phyloP scores from a whole-genome alignment of 2,113 vertebrate genomes.

The Nycticorax nycticorax region DNA sequence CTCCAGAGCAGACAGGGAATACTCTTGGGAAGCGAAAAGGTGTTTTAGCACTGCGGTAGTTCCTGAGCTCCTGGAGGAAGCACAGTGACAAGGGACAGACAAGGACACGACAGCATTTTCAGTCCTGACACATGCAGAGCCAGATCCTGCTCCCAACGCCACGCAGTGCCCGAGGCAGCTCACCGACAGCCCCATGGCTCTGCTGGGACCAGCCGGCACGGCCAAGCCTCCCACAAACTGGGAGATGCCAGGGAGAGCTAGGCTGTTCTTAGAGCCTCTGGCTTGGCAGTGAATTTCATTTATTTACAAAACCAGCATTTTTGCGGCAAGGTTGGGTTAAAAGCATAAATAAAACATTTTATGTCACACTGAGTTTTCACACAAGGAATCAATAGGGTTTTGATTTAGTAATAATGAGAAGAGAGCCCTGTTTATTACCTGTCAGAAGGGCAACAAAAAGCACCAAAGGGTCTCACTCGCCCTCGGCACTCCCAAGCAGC shows the following conservation, averaged over 20 bases:
- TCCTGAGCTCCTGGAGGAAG: neutral
- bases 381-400: constrained; percentile 19
- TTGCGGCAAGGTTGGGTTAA: neutral
- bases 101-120: neutral
- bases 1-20: neutral
- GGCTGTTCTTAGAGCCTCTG: neutral
- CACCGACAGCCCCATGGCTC: neutral
- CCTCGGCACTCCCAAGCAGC: neutral
- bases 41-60: neutral
- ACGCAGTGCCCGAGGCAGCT: accelerated
- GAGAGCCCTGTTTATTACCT: neutral
- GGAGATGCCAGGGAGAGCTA: neutral
- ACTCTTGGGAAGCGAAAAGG: neutral
- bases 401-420: constrained; percentile 49
- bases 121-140: neutral
- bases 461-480: neutral
- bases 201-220: accelerated
- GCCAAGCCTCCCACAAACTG: neutral
- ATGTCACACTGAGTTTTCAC: neutral
- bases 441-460: neutral
- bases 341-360: constrained; percentile 43
- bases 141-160: neutral
- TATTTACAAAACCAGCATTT: neutral
- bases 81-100: neutral
- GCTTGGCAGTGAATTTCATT: neutral